A percentile compares a stretch with the other conserved stretches of the same genome.
Conservation (phyloP, 2,797 vertebrate genomes). For the Synanceia verrucosa region DNA sequence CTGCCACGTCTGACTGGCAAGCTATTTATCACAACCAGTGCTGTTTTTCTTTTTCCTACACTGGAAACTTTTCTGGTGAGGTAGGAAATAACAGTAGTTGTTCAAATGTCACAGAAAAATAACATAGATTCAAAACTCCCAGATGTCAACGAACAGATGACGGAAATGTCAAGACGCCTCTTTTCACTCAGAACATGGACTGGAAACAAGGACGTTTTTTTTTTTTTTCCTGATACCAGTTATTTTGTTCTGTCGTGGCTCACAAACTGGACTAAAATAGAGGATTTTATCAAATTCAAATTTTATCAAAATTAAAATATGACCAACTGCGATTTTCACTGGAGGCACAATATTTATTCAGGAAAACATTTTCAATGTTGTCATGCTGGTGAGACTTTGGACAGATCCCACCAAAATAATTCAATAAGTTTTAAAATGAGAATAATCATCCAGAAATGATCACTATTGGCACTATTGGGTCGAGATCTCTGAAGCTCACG, state of each 20-base stretch:
- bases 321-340: background rate
- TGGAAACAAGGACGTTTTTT: too few relatives aligned
- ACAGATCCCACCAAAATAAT: too few relatives aligned
- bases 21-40: constrained; percentile 23
- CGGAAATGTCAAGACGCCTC: constrained; percentile 17
- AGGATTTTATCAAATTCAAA: rapidly evolving
- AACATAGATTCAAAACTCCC: constrained; percentile 30
- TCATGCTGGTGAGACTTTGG: too few relatives aligned
- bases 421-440: background rate
- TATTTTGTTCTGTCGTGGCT: background rate
- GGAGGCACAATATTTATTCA: background rate
- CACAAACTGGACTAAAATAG: background rate
- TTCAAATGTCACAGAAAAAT: constrained; percentile 28
- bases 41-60: background rate
- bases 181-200: background rate
- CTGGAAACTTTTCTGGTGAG: background rate
- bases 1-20: too few relatives aligned
- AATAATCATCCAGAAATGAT: background rate
- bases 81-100: constrained; percentile 11
- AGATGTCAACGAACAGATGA: background rate
- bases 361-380: background rate
- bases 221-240: background rate
- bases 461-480: too few relatives aligned
- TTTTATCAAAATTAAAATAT: rapidly evolving
- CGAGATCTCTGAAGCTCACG: background rate